These are phyloP conservation scores for Aleiodes sp. DNA, from an alignment of 1,140 invertebrate genomes.

Conservation along the genomic window DNA sequence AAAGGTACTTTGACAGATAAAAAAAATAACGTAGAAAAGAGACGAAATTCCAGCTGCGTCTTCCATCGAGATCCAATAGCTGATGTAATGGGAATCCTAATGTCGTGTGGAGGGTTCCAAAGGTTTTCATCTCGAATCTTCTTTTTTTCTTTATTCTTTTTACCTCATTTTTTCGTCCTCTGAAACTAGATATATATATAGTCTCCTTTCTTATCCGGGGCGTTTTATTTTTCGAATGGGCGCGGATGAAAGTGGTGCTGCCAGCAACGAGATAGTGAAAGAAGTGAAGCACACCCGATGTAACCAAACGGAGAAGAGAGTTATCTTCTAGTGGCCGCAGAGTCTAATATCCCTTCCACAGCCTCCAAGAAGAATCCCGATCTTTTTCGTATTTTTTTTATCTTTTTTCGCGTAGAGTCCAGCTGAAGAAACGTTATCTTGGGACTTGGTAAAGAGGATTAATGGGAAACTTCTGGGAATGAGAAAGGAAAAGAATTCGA, in stretches of 20 bases:
- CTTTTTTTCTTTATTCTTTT: background rate
- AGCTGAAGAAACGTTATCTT: too few relatives aligned
- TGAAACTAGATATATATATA: slow-evolving; percentile 20
- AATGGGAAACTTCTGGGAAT: background rate
- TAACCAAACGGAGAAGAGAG: too few relatives aligned
- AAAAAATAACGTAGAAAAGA: too few relatives aligned
- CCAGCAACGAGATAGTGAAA: slow-evolving; percentile 6
- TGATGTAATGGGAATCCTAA: slow-evolving; percentile 16
- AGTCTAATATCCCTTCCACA: slow-evolving; percentile 28
- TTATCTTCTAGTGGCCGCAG: slow-evolving; percentile 32
- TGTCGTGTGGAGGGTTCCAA: slow-evolving; percentile 1
- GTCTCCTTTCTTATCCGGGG: slow-evolving; percentile 8
- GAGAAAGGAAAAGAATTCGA: background rate
- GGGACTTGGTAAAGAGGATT: slow-evolving; percentile 12
- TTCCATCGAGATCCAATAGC: slow-evolving; percentile 12
- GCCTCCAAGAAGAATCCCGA: slow-evolving; percentile 18
- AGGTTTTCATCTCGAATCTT: background rate
- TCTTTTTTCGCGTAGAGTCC: too few relatives aligned
- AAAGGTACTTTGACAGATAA: background rate
- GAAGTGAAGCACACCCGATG: background rate
- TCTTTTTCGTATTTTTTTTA: too few relatives aligned
- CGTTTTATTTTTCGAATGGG: slow-evolving; percentile 26
- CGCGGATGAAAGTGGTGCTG: slow-evolving; percentile 24
- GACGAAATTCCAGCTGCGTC: slow-evolving; percentile 14
- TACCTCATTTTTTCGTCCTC: too few relatives aligned